phyloP scores from a whole-genome alignment of 2,888 invertebrate species.

The Ectobius pallidus region DNA sequence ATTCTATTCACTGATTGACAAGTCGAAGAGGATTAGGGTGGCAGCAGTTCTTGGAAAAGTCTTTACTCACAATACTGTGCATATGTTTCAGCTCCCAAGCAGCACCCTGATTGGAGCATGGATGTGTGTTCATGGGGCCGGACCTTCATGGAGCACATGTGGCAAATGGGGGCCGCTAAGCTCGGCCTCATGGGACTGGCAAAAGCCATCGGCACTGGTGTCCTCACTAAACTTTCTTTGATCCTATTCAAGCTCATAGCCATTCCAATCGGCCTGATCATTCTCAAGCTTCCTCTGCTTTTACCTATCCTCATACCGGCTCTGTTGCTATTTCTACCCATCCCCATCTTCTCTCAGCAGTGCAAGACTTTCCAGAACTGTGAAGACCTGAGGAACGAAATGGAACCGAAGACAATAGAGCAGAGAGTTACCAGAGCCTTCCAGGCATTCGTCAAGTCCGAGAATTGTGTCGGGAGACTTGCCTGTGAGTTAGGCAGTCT shows the following conservation, averaged over 20 bases:
- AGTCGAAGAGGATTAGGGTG: no score
- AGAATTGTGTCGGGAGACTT: neutral
- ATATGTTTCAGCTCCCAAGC: no score
- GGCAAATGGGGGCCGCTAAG: neutral
- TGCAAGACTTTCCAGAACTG: neutral
- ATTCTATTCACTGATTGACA: no score
- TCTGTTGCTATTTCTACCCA: neutral
- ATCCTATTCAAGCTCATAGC: slow-evolving; percentile 14
- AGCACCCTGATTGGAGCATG: no score
- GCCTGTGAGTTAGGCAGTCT: neutral
- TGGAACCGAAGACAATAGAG: neutral
- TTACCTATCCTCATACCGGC: neutral
- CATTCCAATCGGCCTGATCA: neutral
- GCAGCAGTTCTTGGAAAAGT: no score
- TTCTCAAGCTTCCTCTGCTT: neutral
- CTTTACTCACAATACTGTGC: no score
- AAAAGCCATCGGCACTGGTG: neutral
- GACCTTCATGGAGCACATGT: neutral
- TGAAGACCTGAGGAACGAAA: neutral
- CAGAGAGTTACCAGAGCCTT: neutral
- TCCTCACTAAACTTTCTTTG: slow-evolving; percentile 1
- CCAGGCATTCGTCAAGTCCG: neutral
- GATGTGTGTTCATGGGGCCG: neutral
- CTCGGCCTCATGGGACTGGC: neutral
- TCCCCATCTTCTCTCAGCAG: neutral